Evolutionary conservation across 1,140 invertebrate species (phyloP), one percentile per base, ranked within the genome.

Genomic region (Nomia melanderi): DNA sequence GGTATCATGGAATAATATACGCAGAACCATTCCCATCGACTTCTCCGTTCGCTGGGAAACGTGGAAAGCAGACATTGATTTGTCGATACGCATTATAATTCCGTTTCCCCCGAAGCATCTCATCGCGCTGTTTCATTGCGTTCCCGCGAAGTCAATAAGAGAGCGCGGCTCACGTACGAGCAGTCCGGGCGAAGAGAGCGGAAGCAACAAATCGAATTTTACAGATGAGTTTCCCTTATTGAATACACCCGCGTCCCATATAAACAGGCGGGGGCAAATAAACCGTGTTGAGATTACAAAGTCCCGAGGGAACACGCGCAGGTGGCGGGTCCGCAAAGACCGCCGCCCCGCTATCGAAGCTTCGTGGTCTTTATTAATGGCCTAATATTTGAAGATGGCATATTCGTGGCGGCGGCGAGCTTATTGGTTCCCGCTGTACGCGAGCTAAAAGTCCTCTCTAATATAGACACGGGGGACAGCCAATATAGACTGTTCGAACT

Each of bases 191-290:
- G 56, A 62, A 33, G 50, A 59, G 54, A 72, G 66, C 69, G 79
- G 60, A 76, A 76, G 76, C 73, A 65, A 79, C 81, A 88, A 89
- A 89, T 89, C 86, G 84, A 89, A 88, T 89, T 88, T 88, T 89
- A 89, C 89, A 89, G 88, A 88, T 89, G 86, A 89, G 82, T 91
- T 89, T 90, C 85, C 82, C 84, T 90, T 89, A 90, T 91, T 90
- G 88, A 91, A 91, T 90, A 87, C 79, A 82, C 77, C 76, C 81
- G 67, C 83, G 53, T 84, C 79, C 80, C 77, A 73, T 88, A 83
- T 88, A 89, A 90, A 89, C 88, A 90, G 87, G 86, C 85, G 83
- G 57, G 85, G 76, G 84, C 89, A 90, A 91, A 90, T 90, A 91
- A 90, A 89, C 83, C 87, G 80, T 85, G 88, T 89, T 85, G 88